Conservation (phyloP, 1,140 invertebrate species). For the Agraylea sexmaculata region DNA sequence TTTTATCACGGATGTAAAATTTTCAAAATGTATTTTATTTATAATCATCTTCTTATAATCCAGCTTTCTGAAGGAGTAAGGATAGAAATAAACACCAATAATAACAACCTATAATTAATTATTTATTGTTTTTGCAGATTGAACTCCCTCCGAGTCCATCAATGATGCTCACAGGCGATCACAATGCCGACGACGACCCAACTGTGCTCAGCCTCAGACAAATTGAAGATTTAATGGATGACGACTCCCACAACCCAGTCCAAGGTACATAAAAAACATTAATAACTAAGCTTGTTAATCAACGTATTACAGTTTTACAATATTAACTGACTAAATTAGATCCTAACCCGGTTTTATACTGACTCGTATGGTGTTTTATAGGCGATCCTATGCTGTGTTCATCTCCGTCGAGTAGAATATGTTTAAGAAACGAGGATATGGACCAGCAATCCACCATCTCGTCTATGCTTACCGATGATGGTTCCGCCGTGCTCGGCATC, state of each 20-base stretch:
- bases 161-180: conserved; percentile 27
- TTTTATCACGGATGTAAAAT: too few relatives aligned
- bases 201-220: conserved; percentile 50
- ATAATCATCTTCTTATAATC: too few relatives aligned
- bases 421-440: conserved; percentile 20
- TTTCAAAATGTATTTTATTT: too few relatives aligned
- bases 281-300: neutral
- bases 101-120: too few relatives aligned
- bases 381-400: conserved; percentile 41
- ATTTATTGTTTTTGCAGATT: too few relatives aligned
- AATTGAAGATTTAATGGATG: conserved; percentile 72
- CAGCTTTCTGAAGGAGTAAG: too few relatives aligned
- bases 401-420: conserved; percentile 34
- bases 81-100: too few relatives aligned
- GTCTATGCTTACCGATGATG: conserved; percentile 18
- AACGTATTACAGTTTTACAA: neutral
- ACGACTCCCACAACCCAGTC: conserved; percentile 51
- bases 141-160: conserved; percentile 29
- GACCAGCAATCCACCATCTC: conserved; percentile 14
- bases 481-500: conserved; percentile 12
- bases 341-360: neutral
- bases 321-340: neutral
- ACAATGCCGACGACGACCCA: conserved; percentile 24
- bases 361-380: conserved; percentile 16
- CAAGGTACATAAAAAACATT: conserved; percentile 33